Base-by-base conservation (phyloP, 1,140 invertebrate genomes). In the Chionoecetes opilio region DNA sequence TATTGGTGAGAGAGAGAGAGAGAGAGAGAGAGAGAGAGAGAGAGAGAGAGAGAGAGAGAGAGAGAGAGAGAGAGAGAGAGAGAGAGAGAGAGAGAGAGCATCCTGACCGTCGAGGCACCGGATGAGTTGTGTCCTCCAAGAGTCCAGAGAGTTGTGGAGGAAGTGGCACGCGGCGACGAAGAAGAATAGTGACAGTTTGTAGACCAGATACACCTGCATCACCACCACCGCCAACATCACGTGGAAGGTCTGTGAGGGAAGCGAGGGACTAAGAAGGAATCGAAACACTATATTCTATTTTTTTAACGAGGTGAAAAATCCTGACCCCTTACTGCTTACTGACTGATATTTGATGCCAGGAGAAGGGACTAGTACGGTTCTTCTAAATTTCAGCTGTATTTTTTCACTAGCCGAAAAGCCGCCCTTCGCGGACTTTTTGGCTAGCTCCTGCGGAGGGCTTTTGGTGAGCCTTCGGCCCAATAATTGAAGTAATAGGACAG, bases 111-210 rank as follows among this genome's bases (percentile, higher is more conserved):
- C 6, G 2, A 53, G 37, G 0, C 11, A 8, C 9, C 14, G 17
- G 0, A 82, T 0, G 5, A 84, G n/a, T 0, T 82, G 90, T 1
- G 21, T 0, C 32, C 31, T 82, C 82, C 63, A 94, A 3, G 17
- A 2, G 3, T 46, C 32, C 0, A 87, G 26, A 34, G 35, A 41
- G 41, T 87, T 93, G 31, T 63, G 9, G 3, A 91, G 53, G 35
- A 91, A 34, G 29, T 86, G 92, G 34, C 92, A 93, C 2, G 31
- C 82, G 3, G 92, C n/a, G 2, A 93, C 82, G 82, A 93, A 86
- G 14, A 93, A 26, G n/a, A 93, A 85, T 5, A 93, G 35, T 5
- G 92, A 29, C 1, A 82, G 82, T 53, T 93, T 93, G 82, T 93
- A 93, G n/a, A 93, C 92, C 82, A 93, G 26, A 29, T 86, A 93